Conservation (phyloP, 2,797 vertebrate species). For the Xenopus petersii region DNA sequence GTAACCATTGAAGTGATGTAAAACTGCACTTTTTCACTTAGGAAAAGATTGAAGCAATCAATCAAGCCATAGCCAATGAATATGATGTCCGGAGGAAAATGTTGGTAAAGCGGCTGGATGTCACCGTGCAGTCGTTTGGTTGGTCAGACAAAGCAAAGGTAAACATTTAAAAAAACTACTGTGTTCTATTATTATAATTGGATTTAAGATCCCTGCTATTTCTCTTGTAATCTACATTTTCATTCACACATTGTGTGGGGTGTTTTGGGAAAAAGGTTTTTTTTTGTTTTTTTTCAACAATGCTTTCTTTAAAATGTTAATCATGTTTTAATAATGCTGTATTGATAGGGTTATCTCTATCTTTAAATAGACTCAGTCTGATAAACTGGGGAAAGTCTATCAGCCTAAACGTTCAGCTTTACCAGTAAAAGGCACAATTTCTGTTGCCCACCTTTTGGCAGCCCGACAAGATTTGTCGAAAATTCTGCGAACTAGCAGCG, state of each 20-base stretch:
- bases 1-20: too few species aligned
- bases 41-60: conserved; percentile 96
- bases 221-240: too few species aligned
- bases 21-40: conserved; percentile 55
- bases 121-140: conserved; percentile 95
- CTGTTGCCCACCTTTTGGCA: conserved; percentile 85
- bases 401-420: conserved; percentile 84
- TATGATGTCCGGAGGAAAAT: conserved; percentile 94
- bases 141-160: conserved; percentile 98
- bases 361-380: conserved; percentile 69
- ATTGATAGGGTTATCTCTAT: too few species aligned
- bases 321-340: too few species aligned
- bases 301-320: too few species aligned
- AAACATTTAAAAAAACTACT: conserved; percentile 24
- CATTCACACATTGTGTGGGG: too few species aligned
- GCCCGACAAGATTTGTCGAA: conserved; percentile 92
- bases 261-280: too few species aligned
- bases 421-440: conserved; percentile 73
- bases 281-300: too few species aligned
- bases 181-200: too few species aligned
- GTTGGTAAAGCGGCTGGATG: conserved; percentile 92
- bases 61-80: conserved; percentile 91
- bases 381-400: conserved; percentile 88
- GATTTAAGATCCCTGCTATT: too few species aligned
- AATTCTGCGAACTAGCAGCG: conserved; percentile 91